Evolutionary conservation across 2,797 vertebrate genomes (phyloP).

Genomic region (Neosilurus mollespiculum): DNA sequence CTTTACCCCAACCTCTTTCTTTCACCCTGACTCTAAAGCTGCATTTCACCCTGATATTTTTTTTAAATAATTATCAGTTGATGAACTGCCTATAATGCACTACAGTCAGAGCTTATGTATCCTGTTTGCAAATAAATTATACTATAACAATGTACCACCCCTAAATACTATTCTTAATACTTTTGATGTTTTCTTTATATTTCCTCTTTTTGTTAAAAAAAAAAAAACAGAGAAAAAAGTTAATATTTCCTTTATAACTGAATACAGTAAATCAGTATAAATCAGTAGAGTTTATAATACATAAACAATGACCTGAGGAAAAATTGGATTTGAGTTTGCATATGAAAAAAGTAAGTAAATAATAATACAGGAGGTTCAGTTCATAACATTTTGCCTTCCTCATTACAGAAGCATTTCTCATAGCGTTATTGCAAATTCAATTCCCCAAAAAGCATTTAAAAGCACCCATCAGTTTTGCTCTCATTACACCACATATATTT

Average conservation of each 20-base stretch:
- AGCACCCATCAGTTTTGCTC: constrained; percentile 22
- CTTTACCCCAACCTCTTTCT: background rate
- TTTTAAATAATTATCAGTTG: background rate
- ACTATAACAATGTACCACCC: too few relatives aligned
- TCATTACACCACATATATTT: constrained; percentile 31
- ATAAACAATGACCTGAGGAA: background rate
- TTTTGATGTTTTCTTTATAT: background rate
- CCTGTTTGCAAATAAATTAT: background rate
- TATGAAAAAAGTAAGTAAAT: constrained; percentile 15
- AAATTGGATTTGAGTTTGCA: background rate
- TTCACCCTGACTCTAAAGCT: background rate
- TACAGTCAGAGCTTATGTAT: background rate
- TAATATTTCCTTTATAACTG: background rate
- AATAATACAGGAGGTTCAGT: constrained; percentile 12
- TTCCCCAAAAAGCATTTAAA: constrained; percentile 20
- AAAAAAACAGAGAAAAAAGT: background rate
- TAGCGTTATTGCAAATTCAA: constrained; percentile 9
- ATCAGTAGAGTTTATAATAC: background rate
- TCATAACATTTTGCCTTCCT: background rate
- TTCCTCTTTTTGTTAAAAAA: background rate
- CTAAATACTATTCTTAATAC: background rate
- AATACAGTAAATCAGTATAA: too few relatives aligned
- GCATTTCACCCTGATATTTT: background rate
- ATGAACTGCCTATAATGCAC: background rate
- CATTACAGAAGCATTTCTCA: constrained; percentile 8